phyloP scores from a whole-genome alignment of 2,797 vertebrate species.

The Pseudomugil gertrudae region DNA sequence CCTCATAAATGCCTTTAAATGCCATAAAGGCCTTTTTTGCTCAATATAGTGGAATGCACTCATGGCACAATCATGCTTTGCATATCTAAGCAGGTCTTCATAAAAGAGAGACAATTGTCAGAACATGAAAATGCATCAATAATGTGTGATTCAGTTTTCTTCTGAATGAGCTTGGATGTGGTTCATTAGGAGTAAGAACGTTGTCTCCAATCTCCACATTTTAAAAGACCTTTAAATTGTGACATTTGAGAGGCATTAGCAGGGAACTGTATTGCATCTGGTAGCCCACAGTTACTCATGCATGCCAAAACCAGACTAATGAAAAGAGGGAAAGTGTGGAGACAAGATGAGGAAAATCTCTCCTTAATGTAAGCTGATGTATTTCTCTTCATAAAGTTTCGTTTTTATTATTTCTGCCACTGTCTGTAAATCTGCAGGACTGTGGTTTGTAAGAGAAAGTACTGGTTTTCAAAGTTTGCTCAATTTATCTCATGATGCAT shows the following conservation, averaged over 20 bases:
- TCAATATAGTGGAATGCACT: constrained; percentile 2
- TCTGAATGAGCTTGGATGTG: background rate
- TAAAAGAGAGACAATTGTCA: constrained; percentile 20
- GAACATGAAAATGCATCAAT: background rate
- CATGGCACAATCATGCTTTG: background rate
- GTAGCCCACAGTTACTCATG: constrained; percentile 9
- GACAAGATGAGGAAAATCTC: constrained; percentile 21
- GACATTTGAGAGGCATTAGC: constrained; percentile 11
- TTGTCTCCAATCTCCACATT: constrained; percentile 4
- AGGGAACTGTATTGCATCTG: constrained; percentile 3
- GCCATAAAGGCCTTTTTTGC: constrained; percentile 16
- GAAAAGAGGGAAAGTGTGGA: background rate
- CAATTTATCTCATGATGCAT: background rate
- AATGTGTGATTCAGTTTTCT: background rate
- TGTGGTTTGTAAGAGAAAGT: constrained; percentile 33
- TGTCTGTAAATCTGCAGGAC: constrained; percentile 24
- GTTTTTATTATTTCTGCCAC: constrained; percentile 37
- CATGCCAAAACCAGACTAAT: background rate
- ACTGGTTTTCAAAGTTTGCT: constrained; percentile 10
- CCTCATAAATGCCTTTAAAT: constrained; percentile 31
- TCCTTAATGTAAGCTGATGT: background rate
- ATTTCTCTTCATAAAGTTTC: constrained; percentile 40
- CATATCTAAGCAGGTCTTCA: constrained; percentile 9
- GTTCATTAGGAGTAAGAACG: constrained; percentile 23
- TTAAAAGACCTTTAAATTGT: background rate